Evolutionary conservation across 2,888 invertebrate genomes (phyloP).

Genomic region (Metallyticus violacea): DNA sequence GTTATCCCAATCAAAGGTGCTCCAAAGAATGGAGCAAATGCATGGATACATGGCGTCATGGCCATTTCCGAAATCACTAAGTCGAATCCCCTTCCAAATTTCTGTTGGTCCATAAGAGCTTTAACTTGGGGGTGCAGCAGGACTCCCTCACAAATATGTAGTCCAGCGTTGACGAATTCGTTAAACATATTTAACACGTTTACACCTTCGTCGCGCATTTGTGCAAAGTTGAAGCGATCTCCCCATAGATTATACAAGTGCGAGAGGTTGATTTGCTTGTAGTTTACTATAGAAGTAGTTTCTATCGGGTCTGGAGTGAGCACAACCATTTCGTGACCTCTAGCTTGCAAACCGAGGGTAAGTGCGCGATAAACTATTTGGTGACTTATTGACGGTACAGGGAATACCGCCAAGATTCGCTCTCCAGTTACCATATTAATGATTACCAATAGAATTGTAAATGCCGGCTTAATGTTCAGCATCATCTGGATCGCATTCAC

Average conservation of each 20-base stretch:
- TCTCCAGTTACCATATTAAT: slow-evolving; percentile 34
- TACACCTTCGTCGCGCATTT: not conserved
- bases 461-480: not conserved
- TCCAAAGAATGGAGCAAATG: slow-evolving; percentile 54
- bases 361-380: slow-evolving; percentile 49
- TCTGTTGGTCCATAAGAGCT: not conserved
- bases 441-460: not conserved
- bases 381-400: slow-evolving; percentile 51
- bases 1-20: slow-evolving; percentile 51
- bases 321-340: slow-evolving; percentile 50
- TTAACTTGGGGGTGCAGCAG: slow-evolving; percentile 1
- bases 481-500: not conserved
- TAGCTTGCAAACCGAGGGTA: slow-evolving; percentile 45
- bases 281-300: slow-evolving; percentile 1
- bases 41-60: slow-evolving; percentile 49
- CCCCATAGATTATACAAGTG: not conserved
- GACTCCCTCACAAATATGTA: slow-evolving; percentile 15
- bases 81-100: slow-evolving; percentile 47
- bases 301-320: slow-evolving; percentile 47
- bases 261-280: slow-evolving; percentile 21
- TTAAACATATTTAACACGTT: not conserved
- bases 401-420: slow-evolving; percentile 47
- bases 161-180: not conserved
- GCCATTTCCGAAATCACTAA: slow-evolving; percentile 56
- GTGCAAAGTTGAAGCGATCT: not conserved